Base-by-base conservation (phyloP, 2,113 vertebrate species). In the Percina caprodes region DNA sequence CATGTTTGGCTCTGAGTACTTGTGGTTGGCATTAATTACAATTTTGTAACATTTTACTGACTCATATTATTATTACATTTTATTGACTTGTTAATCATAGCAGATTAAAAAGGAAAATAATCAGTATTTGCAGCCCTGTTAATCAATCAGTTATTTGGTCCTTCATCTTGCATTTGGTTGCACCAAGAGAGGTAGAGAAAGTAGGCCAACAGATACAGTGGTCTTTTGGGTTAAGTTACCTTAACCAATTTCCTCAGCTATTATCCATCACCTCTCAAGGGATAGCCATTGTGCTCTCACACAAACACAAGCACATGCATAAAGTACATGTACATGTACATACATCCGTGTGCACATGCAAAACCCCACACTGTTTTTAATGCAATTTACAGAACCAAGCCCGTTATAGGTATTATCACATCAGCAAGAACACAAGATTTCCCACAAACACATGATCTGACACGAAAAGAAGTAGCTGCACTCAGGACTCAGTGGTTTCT, bases 221-320 rank as follows among this genome's bases (percentile, higher is more conserved):
- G 77, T 52, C 23, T 89, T 89, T 91, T 78, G 74, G 75, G 78
- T 83, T 85, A 69, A 85, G 78, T 92, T 85, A 86, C 79, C 89
- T 89, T 89, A 63, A 39, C 71, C 90, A 85, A 92, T 90, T 90
- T 90, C 87, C 86, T 88, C 88, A 92, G 92, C 87, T 69, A 1
- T 19, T 51, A 35, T 90, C 83, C 85, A 86, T 88, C 68, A 62
- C 56, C 80, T 91, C 84, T 68, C 79, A 69, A 82, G 83, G 76
- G 84, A 85, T 80, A 84, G 75, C 67, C 85, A 88, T 89, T 89
- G 85, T 88, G 77, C 79, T 71, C 56, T 71, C 78, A 73, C 77
- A 76, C 82, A 89, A 86, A 84, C 80, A 86, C 72, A 83, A 71
- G 68, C 74, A 74, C 63, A 89, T 87, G 68, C 80, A 77, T 89